Percentiles rank a stretch among this genome's conserved stretches.
Evolutionary conservation across 2,797 vertebrate species (phyloP).

Genomic region (Trichosurus vulpecula): DNA sequence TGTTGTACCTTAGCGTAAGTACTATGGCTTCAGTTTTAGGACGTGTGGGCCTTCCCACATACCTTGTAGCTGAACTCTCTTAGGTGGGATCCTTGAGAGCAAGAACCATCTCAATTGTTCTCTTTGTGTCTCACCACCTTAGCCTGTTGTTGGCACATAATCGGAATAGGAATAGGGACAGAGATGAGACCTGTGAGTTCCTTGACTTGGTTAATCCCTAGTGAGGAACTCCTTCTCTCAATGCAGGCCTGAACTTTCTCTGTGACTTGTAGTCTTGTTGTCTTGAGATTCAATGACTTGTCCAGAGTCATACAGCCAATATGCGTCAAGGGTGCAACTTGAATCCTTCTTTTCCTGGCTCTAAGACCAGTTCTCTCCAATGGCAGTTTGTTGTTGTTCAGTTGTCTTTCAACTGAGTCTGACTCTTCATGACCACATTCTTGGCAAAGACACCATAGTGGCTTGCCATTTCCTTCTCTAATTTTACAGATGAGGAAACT

Average conservation of each 20-base stretch:
- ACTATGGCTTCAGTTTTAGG: background rate
- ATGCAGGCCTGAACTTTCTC: background rate
- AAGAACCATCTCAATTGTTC: background rate
- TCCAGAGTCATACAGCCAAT: background rate
- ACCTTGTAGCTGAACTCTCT: background rate
- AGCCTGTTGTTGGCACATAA: background rate
- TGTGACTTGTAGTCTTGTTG: background rate
- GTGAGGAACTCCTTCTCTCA: background rate
- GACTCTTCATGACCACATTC: too few species aligned
- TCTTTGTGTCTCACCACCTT: background rate
- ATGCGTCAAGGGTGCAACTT: too few species aligned
- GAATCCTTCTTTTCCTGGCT: background rate
- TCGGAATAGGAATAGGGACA: background rate
- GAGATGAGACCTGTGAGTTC: background rate
- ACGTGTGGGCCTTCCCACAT: background rate
- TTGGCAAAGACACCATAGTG: too few species aligned
- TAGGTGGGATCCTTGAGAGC: background rate
- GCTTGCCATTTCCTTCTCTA: too few species aligned
- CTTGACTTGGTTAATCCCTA: background rate
- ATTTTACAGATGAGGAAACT: slow-evolving; percentile 24
- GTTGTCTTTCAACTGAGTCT: too few species aligned
- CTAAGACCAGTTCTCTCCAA: background rate
- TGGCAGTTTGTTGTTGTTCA: background rate
- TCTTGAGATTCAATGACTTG: background rate
- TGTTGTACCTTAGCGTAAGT: background rate